phyloP scores from a whole-genome alignment of 2,888 invertebrate species.

The Rotaria sp. region DNA sequence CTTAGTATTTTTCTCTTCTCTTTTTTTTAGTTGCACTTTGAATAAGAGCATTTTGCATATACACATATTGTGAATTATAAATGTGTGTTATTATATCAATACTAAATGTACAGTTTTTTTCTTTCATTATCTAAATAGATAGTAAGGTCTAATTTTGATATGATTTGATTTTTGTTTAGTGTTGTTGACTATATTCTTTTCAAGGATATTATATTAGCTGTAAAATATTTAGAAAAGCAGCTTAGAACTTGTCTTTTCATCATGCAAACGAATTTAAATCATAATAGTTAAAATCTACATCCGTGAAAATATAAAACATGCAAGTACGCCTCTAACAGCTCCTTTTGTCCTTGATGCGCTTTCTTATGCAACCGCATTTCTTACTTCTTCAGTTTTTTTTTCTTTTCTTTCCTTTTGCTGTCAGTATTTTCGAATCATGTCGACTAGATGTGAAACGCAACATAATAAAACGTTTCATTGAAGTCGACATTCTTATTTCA shows the following conservation, averaged over 20 bases:
- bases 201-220: too few species aligned
- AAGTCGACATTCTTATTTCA: not conserved
- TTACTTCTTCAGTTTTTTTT: not conserved
- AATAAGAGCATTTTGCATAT: too few species aligned
- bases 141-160: too few species aligned
- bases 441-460: not conserved
- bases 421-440: not conserved
- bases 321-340: not conserved
- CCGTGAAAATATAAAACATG: not conserved
- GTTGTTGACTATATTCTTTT: too few species aligned
- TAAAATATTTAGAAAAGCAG: too few species aligned
- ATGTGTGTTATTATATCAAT: not conserved
- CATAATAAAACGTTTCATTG: not conserved
- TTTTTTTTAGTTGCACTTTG: not conserved
- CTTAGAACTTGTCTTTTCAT: too few species aligned
- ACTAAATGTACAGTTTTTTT: not conserved
- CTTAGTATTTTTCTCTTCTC: not conserved
- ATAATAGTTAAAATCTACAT: too few species aligned
- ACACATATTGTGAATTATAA: too few species aligned
- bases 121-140: too few species aligned
- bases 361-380: not conserved
- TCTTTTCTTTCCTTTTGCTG: not conserved
- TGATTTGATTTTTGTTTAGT: too few species aligned
- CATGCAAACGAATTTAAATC: too few species aligned
- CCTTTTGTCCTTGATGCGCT: not conserved